These are phyloP conservation scores for Entomobrya proxima DNA, from an alignment of 2,888 invertebrate genomes.

Conservation along the genomic window DNA sequence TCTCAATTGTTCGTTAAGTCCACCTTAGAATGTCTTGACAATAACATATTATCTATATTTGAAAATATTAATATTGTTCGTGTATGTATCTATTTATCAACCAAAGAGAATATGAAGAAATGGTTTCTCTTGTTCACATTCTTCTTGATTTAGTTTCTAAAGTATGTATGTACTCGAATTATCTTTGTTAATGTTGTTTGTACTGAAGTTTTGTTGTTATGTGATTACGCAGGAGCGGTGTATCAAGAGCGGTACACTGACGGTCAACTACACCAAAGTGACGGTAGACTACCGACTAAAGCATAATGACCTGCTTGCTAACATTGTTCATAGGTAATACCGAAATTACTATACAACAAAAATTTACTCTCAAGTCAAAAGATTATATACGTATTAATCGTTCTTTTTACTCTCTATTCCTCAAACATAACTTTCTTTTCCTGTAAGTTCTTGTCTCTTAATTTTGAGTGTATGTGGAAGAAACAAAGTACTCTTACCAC, in stretches of 20 bases:
- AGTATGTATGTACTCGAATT: background rate
- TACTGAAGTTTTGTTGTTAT: slow-evolving; percentile 15
- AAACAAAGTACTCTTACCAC: too few species aligned
- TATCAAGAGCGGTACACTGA: slow-evolving; percentile 92
- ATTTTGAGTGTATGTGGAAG: background rate
- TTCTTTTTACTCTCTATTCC: slow-evolving; percentile 18
- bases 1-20: background rate
- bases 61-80: background rate
- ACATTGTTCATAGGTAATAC: slow-evolving; percentile 94
- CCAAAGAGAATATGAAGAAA: too few species aligned
- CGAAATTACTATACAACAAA: slow-evolving; percentile 8
- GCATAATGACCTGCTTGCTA: slow-evolving; percentile 94
- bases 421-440: slow-evolving; percentile 37
- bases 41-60: background rate
- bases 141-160: background rate
- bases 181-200: slow-evolving; percentile 40
- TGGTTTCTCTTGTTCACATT: background rate
- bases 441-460: slow-evolving; percentile 35
- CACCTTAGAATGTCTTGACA: background rate
- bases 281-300: slow-evolving; percentile 93
- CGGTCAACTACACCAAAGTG: slow-evolving; percentile 95
- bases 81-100: background rate
- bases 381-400: too few species aligned
- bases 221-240: slow-evolving; percentile 84
- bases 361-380: slow-evolving; percentile 15